Conservation (phyloP, 2,888 invertebrate species). For the Oscheius sp. region DNA sequence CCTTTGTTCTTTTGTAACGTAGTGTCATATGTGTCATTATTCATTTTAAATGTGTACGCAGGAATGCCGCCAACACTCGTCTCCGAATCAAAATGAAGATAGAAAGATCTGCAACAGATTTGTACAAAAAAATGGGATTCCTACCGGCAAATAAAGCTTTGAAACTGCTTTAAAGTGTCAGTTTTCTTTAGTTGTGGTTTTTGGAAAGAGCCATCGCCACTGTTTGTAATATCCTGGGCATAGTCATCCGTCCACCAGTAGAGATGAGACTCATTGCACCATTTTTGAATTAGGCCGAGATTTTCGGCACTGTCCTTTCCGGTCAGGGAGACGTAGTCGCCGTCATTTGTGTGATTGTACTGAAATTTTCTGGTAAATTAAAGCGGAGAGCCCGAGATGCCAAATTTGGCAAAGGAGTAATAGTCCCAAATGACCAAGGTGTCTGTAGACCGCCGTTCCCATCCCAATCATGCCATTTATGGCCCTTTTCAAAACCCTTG, state of each 20-base stretch:
- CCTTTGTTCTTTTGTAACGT: slow-evolving; percentile 44
- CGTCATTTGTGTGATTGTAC: slow-evolving; percentile 62
- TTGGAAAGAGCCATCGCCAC: slow-evolving; percentile 64
- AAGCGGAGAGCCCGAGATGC: no score
- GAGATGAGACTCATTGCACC: slow-evolving; percentile 43
- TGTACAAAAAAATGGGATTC: neutral
- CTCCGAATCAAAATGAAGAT: slow-evolving; percentile 50
- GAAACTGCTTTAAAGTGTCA: slow-evolving; percentile 59
- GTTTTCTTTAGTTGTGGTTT: slow-evolving; percentile 58
- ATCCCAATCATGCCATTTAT: no score
- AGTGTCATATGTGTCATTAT: slow-evolving; percentile 54
- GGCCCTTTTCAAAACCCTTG: no score
- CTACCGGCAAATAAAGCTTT: slow-evolving; percentile 58
- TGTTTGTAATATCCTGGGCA: slow-evolving; percentile 41
- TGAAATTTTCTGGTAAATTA: no score
- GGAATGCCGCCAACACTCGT: slow-evolving; percentile 51
- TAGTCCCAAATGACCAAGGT: no score
- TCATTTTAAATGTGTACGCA: slow-evolving; percentile 52
- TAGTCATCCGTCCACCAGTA: slow-evolving; percentile 48
- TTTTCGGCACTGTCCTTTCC: slow-evolving; percentile 57
- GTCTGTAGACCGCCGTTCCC: no score
- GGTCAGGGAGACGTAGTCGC: slow-evolving; percentile 54
- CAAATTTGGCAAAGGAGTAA: no score
- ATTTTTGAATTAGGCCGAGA: slow-evolving; percentile 47
- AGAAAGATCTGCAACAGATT: slow-evolving; percentile 47